Conservation (phyloP, 2,888 invertebrate genomes). For the Schizaphis graminum region DNA sequence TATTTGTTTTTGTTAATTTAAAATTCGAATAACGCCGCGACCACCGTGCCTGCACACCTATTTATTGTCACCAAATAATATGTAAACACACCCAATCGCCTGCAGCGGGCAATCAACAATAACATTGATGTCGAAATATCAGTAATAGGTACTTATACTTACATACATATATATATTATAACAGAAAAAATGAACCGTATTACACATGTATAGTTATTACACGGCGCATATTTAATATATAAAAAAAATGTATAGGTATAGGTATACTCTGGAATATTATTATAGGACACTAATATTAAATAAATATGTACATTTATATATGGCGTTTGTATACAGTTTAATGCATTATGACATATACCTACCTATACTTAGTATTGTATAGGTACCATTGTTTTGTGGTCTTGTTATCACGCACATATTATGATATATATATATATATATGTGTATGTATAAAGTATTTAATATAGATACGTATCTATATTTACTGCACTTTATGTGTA, state of each 20-base stretch:
- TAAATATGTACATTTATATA: neutral
- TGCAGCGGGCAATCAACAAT: neutral
- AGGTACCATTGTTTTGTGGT: conserved; percentile 19
- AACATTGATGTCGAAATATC: neutral
- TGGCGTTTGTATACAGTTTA: neutral
- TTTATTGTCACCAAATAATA: neutral
- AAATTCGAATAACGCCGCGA: neutral
- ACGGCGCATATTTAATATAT: neutral
- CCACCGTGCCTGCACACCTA: neutral
- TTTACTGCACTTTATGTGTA: neutral
- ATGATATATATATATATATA: too few relatives aligned
- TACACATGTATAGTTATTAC: neutral
- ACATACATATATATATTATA: neutral
- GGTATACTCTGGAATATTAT: neutral
- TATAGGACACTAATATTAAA: neutral
- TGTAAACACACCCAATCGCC: neutral
- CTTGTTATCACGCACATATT: neutral
- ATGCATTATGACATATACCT: neutral
- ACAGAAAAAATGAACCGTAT: neutral
- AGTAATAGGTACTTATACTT: neutral
- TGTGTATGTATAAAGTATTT: too few relatives aligned
- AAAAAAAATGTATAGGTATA: neutral
- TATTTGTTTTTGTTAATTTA: neutral
- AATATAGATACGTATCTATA: neutral
- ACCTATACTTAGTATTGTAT: neutral